Evolutionary conservation across 2,113 vertebrate species (phyloP), one percentile per base, ranked within the genome.

Genomic region (Coreoperca whiteheadi): DNA sequence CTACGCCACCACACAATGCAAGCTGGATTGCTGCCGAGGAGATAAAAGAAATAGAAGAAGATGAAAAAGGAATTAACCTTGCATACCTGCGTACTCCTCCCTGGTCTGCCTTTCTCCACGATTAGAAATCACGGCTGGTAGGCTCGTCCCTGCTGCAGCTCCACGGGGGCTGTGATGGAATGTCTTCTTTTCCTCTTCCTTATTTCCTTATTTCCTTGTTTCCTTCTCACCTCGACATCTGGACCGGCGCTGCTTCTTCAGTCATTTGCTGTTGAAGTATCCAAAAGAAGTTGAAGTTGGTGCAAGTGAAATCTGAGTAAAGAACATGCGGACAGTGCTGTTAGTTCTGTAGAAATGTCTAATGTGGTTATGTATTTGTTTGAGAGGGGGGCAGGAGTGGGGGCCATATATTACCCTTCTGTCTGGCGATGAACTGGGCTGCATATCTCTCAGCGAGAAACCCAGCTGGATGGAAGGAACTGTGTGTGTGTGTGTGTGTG

Each of bases 401-500:
- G 79, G 82, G 85, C 84, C 81, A 85, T 92, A 92, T 92, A 85
- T 94, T 89, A 93, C 90, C 79, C 65, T 30, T 75, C 82, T 92
- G 91, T 92, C 92, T 94, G 93, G 93, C 91, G 69, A 81, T 82
- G 81, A 89, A 83, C 79, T 81, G 74, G 51, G 59, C 77, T 92
- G 88, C 89, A 92, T 92, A 90, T 93, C 90, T 93, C 92, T 84
- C 86, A 88, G 86, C 37, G 53, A 93, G 87, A 83, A 87, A 83
- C 92, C 81, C 93, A 91, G 92, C 91, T 93, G 91, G 92, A 93
- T 88, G 66, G 80, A 87, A 79, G 84, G 20, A 91, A 69, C 66
- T 25, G 1, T 74, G 63, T 63, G 69, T 64, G 69, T 72, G 61
- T 59, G 64, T 32, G 63, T 56, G 54, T 57, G 41, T 60, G 69